A percentile compares a stretch with the other conserved stretches of the same genome.
phyloP scores from a whole-genome alignment of 1,140 invertebrate genomes.

The Trichonephila inaurata region DNA sequence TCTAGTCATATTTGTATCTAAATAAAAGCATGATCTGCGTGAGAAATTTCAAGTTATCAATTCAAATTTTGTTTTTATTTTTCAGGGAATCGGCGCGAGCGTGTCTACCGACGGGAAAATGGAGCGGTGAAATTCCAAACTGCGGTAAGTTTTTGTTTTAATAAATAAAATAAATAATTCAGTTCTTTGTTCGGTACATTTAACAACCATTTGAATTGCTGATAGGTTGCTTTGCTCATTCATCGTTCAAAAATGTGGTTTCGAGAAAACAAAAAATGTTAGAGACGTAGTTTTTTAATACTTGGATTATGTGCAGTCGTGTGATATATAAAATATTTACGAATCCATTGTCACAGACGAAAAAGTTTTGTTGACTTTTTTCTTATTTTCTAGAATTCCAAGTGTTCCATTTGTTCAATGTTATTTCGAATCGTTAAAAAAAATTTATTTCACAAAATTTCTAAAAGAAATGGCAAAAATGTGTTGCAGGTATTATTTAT shows the following conservation, averaged over 20 bases:
- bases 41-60: not conserved
- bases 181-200: slow-evolving; percentile 1
- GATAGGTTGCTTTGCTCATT: not conserved
- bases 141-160: slow-evolving; percentile 85
- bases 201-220: not conserved
- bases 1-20: not conserved
- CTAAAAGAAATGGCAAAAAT: too few relatives aligned
- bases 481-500: too few relatives aligned
- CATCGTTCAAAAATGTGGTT: not conserved
- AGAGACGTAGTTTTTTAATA: not conserved
- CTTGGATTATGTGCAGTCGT: not conserved
- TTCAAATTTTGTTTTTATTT: slow-evolving; percentile 11
- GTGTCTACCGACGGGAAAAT: slow-evolving; percentile 87
- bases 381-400: too few relatives aligned
- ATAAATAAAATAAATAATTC: not conserved
- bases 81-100: slow-evolving; percentile 79
- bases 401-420: too few relatives aligned
- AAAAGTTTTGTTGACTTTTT: too few relatives aligned
- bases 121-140: slow-evolving; percentile 90
- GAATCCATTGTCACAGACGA: not conserved
- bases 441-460: too few relatives aligned
- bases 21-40: not conserved
- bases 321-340: not conserved
- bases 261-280: not conserved
- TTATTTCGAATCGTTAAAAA: too few relatives aligned